Percentiles rank a stretch among this genome's conserved stretches.
Conservation (phyloP, 2,113 vertebrate genomes). For the Cyrtonyx montezumae region DNA sequence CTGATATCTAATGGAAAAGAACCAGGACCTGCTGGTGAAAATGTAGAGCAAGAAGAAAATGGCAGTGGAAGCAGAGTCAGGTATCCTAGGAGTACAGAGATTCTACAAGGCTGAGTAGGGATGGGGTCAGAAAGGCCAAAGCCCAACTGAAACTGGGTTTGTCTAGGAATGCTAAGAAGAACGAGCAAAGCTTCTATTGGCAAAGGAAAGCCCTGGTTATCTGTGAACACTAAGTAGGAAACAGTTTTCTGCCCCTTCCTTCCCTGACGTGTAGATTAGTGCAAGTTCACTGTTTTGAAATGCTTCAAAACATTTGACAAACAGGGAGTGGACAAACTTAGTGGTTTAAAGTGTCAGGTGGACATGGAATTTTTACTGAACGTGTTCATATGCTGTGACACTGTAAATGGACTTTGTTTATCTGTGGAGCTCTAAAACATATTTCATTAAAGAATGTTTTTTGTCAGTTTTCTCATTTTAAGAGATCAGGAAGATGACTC, state of each 20-base stretch:
- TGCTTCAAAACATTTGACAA: background rate
- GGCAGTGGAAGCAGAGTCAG: no score
- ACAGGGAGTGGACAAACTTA: background rate
- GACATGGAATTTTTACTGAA: background rate
- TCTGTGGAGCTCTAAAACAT: rapidly evolving
- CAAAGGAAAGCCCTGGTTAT: background rate
- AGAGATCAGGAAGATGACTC: background rate
- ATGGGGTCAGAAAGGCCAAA: no score
- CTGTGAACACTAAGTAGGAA: background rate
- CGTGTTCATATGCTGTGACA: background rate
- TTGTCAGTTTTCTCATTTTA: background rate
- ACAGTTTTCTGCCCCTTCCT: background rate
- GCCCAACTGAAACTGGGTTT: no score
- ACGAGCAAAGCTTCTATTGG: no score
- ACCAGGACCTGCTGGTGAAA: no score
- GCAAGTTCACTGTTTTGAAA: background rate
- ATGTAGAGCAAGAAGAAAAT: no score
- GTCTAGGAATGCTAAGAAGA: no score
- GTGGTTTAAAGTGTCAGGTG: background rate
- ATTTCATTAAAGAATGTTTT: background rate
- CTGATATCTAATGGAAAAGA: no score
- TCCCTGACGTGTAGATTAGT: background rate
- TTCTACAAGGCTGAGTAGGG: no score
- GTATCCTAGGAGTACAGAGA: no score
- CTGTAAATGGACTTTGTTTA: background rate